Percentiles rank a stretch among this genome's conserved stretches.
Conservation (phyloP, 2,113 vertebrate species). For the Vireo altiloquus region DNA sequence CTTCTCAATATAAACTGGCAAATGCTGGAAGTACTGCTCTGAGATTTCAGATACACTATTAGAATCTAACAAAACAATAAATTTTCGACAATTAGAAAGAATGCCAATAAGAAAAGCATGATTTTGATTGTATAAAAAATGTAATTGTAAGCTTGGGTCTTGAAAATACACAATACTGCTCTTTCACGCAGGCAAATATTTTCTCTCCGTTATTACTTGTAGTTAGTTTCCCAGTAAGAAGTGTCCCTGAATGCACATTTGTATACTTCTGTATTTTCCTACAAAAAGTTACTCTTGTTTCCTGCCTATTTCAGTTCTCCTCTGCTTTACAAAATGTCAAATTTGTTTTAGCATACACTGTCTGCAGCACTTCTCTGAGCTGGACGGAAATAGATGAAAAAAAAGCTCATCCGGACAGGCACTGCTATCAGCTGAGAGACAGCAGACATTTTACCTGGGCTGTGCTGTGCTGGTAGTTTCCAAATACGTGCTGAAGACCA, state of each 20-base stretch:
- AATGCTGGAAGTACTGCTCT: neutral
- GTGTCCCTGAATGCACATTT: neutral
- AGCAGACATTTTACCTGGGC: neutral
- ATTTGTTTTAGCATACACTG: neutral
- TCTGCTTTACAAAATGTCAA: neutral
- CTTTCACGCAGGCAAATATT: neutral
- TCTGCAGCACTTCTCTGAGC: neutral
- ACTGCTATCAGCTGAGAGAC: neutral
- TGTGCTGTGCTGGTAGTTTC: neutral
- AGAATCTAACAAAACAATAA: neutral
- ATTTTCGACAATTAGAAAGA: neutral
- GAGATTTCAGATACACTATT: neutral
- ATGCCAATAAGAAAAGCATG: neutral
- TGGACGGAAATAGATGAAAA: neutral
- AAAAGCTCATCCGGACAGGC: neutral
- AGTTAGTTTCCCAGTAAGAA: neutral
- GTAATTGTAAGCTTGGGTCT: neutral
- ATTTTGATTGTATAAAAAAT: neutral
- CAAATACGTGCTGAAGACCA: neutral
- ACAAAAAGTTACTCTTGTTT: neutral
- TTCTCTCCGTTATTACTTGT: neutral
- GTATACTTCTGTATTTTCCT: neutral
- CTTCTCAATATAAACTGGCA: neutral
- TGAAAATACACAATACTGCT: neutral
- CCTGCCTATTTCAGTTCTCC: neutral